Base-by-base conservation (phyloP, 2,113 vertebrate genomes). In the Grantiella picta region DNA sequence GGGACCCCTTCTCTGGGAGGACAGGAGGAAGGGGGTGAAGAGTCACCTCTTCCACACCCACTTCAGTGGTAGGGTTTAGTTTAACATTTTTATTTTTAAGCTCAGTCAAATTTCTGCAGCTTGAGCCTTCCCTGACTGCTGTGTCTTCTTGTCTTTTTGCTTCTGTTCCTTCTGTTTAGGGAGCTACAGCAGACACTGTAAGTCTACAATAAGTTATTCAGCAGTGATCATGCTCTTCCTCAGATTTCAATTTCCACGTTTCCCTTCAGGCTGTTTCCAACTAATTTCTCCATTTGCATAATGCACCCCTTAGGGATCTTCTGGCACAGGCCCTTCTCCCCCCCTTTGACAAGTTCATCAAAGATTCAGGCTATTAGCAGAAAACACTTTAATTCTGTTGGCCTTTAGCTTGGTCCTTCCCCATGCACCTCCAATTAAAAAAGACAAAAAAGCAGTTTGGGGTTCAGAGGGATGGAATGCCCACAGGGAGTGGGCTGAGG, bases 261-360 rank as follows among this genome's bases (percentile, higher is more conserved):
- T 94, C 86, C 92, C 95, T 94, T 93, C 90, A 95, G 93, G 95
- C 92, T 91, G 70, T 88, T 96, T 95, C 96, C 86, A 91, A 42
- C 90, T 96, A 94, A 96, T 97, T 95, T 92, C 71, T 4, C 65
- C 59, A 96, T 97, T 94, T 95, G 91, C 92, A 89, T 95, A 96
- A 97, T 81, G 18, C 38, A 69, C 69, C 87, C 88, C 71, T 45
- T 76, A 92, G 94, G 93, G 94, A 95, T 86, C 57, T 64, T 91
- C 76, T 80, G 53, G 70, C 47, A 77, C 59, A 66, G 54, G 63
- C 71, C 59, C 79, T 82, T 71, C 57, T 76, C 33, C 45, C 69
- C 16, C 0, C 1, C 49, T 60, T 80, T 81, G 87, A 91, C 68
- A 86, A 84, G 83, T 91, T 88, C 64, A 82, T 83, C 82, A 88